phyloP scores from a whole-genome alignment of 1,140 invertebrate species.

The Micrasema minimum region DNA sequence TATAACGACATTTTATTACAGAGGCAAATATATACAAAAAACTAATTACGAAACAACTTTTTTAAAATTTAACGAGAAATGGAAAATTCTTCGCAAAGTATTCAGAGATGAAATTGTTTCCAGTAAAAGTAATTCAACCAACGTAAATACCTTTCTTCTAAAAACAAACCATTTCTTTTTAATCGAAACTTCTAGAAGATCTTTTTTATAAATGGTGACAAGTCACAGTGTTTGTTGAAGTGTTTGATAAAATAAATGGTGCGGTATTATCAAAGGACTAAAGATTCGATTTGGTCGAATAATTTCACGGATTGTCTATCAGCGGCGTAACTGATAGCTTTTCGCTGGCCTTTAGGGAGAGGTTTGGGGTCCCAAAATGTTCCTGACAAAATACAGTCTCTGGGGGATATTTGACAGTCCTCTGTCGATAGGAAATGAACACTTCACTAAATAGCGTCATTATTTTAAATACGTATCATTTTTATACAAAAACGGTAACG shows the following conservation, averaged over 20 bases:
- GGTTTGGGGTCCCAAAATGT: slow-evolving; percentile 11
- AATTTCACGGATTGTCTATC: slow-evolving; percentile 46
- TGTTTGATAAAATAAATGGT: slow-evolving; percentile 43
- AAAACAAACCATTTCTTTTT: no score
- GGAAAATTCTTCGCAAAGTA: no score
- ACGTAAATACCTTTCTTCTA: no score
- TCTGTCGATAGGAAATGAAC: background rate
- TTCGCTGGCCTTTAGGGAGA: slow-evolving; percentile 23
- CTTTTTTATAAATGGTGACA: slow-evolving; percentile 21
- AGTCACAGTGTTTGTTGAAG: slow-evolving; percentile 4
- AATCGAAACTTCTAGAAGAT: no score
- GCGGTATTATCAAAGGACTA: slow-evolving; percentile 35
- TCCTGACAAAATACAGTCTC: slow-evolving; percentile 3
- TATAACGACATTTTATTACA: no score
- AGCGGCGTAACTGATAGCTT: slow-evolving; percentile 41
- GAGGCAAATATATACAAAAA: no score
- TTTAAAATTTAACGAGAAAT: no score
- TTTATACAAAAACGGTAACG: no score
- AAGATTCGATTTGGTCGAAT: slow-evolving; percentile 38
- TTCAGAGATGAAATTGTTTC: no score
- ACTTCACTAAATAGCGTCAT: slow-evolving; percentile 1
- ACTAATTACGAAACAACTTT: no score
- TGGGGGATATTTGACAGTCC: slow-evolving; percentile 14
- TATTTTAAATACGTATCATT: no score
- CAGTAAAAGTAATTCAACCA: no score